Percentiles rank a stretch among this genome's conserved stretches.
Evolutionary conservation across 2,888 invertebrate genomes (phyloP).

Genomic region (Cantharis nigra): DNA sequence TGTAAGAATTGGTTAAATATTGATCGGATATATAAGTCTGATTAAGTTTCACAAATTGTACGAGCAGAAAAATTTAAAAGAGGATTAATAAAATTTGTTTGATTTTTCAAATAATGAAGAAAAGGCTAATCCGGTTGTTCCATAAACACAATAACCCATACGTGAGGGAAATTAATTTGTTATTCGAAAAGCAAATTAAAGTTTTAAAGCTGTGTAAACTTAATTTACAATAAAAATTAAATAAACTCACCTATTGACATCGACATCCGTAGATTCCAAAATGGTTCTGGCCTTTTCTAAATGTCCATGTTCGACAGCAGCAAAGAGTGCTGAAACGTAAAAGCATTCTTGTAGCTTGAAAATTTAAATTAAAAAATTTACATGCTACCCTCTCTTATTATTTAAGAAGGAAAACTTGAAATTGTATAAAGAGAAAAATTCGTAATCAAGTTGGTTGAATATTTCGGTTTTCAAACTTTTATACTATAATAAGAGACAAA

Average conservation of each 20-base stretch:
- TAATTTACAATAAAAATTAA: not conserved
- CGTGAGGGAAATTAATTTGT: not conserved
- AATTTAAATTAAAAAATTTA: constrained; percentile 1
- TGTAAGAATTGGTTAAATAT: not conserved
- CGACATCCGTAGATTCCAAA: constrained; percentile 88
- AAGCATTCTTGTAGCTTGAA: not conserved
- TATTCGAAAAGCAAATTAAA: not conserved
- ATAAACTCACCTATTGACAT: constrained; percentile 82
- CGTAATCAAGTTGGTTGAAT: not conserved
- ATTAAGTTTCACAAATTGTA: not conserved
- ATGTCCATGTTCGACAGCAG: constrained; percentile 95
- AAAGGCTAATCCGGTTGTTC: not conserved
- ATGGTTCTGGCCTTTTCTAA: constrained; percentile 90
- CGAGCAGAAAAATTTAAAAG: not conserved
- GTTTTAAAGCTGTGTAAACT: not conserved
- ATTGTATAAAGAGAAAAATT: not conserved
- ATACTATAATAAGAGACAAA: not conserved
- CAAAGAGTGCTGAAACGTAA: constrained; percentile 82
- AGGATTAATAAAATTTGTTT: not conserved
- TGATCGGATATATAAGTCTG: not conserved
- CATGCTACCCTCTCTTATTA: not conserved
- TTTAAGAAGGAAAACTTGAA: not conserved
- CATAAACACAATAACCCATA: not conserved
- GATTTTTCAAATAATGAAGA: not conserved
- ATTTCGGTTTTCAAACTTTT: not conserved